These are phyloP conservation scores for Myotis vivesi DNA, from an alignment of 2,797 vertebrate genomes.

Conservation along the genomic window DNA sequence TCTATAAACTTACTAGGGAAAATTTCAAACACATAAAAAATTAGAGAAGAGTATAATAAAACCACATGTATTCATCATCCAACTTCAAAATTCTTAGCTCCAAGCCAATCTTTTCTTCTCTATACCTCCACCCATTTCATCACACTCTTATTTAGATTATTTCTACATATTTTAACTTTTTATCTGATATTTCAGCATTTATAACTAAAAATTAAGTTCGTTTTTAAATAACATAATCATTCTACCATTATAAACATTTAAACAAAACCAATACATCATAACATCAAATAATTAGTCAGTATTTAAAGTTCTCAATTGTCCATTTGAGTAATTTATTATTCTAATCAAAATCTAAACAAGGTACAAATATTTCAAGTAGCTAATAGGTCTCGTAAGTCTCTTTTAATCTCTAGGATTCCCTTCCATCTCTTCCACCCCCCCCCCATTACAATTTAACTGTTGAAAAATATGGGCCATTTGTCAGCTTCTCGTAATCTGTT, in stretches of 20 bases:
- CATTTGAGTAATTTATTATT: conserved; percentile 27
- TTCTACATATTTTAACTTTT: not conserved
- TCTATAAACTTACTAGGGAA: not conserved
- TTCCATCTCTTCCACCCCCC: not conserved
- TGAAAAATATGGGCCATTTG: not conserved
- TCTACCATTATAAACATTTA: not conserved
- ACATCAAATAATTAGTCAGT: not conserved
- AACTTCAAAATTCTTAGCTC: conserved; percentile 23
- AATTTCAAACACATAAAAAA: conserved; percentile 25
- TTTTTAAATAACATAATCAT: not conserved
- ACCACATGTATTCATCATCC: not conserved
- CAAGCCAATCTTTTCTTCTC: not conserved
- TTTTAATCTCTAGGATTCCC: not conserved
- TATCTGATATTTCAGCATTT: not conserved
- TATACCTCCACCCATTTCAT: not conserved
- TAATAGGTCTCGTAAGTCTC: not conserved
- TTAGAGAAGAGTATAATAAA: not conserved
- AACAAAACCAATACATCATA: not conserved
- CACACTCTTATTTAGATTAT: not conserved
- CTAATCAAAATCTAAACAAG: conserved; percentile 41
- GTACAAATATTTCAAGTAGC: not conserved
- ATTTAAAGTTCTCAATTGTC: not conserved
- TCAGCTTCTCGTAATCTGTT: not conserved
- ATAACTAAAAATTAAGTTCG: not conserved
- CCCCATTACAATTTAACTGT: not conserved